Conservation (phyloP, 2,888 invertebrate genomes). For the Crepidodera aurea region DNA sequence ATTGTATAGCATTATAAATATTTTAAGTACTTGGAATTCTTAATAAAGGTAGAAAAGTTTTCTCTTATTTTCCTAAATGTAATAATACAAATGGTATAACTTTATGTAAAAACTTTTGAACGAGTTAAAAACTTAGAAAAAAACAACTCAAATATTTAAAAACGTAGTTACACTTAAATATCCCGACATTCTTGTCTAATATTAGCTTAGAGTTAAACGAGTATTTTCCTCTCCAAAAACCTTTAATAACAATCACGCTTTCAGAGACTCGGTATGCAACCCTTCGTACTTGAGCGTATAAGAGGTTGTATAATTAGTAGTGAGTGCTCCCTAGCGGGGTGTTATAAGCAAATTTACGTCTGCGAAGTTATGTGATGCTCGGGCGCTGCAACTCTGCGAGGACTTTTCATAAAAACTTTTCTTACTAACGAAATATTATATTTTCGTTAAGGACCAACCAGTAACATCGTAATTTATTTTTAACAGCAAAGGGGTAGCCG, state of each 20-base stretch:
- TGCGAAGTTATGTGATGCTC: slow-evolving; percentile 29
- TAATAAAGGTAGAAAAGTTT: too few relatives aligned
- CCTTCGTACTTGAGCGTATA: slow-evolving; percentile 34
- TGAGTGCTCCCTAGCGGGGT: slow-evolving; percentile 38
- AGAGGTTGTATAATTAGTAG: slow-evolving; percentile 42
- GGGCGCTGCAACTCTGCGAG: slow-evolving; percentile 17
- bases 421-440: slow-evolving; percentile 24
- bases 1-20: too few relatives aligned
- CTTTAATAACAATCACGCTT: slow-evolving; percentile 32
- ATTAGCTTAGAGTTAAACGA: slow-evolving; percentile 22
- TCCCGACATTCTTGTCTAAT: slow-evolving; percentile 8
- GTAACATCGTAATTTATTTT: not conserved
- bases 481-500: not conserved
- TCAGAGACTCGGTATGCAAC: slow-evolving; percentile 32
- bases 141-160: not conserved
- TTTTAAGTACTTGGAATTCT: too few relatives aligned
- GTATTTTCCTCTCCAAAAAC: slow-evolving; percentile 23
- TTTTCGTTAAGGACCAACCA: slow-evolving; percentile 8
- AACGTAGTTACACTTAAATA: slow-evolving; percentile 11
- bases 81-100: too few relatives aligned
- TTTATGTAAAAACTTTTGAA: slow-evolving; percentile 1
- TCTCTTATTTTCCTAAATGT: too few relatives aligned
- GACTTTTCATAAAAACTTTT: slow-evolving; percentile 31
- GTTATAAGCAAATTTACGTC: slow-evolving; percentile 38
- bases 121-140: not conserved